A percentile compares a stretch with the other conserved stretches of the same genome.
Evolutionary conservation across 2,113 vertebrate genomes (phyloP).

Genomic region (Xenotilapia longispinis): DNA sequence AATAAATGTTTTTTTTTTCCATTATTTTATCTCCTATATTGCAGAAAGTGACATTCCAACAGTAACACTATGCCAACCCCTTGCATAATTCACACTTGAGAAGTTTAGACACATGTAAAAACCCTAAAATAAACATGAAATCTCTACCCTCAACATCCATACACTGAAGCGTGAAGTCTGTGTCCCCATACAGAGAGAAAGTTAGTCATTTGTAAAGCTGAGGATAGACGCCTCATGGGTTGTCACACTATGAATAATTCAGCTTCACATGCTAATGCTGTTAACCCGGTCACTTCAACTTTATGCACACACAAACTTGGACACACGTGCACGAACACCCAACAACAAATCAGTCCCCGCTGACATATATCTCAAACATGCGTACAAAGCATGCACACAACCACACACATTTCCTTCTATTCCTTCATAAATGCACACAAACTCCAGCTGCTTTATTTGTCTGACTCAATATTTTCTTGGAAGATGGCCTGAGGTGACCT

Average conservation of each 20-base stretch:
- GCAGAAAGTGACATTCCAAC: not conserved
- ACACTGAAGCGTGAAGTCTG: slow-evolving; percentile 14
- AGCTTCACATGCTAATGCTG: slow-evolving; percentile 18
- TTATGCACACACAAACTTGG: not conserved
- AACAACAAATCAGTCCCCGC: not conserved
- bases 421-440: not conserved
- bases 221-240: slow-evolving; percentile 35
- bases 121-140: slow-evolving; percentile 43
- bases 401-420: not conserved
- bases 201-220: slow-evolving; percentile 48
- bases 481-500: slow-evolving; percentile 4
- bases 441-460: not conserved
- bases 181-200: not conserved
- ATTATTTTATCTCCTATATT: not conserved
- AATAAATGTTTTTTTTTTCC: not conserved
- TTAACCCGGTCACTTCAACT: slow-evolving; percentile 47
- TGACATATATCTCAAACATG: not conserved
- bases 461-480: slow-evolving; percentile 25
- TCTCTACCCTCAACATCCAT: not conserved
- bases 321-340: not conserved
- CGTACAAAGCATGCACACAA: not conserved
- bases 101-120: slow-evolving; percentile 11
- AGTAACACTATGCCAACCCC: not conserved
- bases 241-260: slow-evolving; percentile 56
- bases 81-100: not conserved